phyloP scores from a whole-genome alignment of 2,113 vertebrate species.

The Microtus montanus region DNA sequence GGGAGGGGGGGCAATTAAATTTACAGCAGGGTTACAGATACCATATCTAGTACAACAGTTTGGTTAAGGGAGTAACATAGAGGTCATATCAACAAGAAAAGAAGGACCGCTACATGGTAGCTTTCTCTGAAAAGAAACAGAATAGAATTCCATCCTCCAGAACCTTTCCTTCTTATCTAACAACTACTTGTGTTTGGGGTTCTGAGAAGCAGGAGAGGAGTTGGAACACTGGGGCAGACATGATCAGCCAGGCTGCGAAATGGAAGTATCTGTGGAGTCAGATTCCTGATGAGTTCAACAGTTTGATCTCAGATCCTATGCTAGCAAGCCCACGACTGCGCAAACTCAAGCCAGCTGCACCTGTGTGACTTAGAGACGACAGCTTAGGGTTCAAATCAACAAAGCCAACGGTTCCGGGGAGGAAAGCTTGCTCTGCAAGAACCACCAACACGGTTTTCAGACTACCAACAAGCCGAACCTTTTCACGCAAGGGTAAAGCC shows the following conservation, averaged over 20 bases:
- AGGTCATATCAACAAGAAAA: slow-evolving; percentile 73
- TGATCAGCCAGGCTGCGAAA: slow-evolving; percentile 14
- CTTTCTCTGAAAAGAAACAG: slow-evolving; percentile 56
- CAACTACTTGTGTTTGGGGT: slow-evolving; percentile 62
- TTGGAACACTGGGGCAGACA: slow-evolving; percentile 18
- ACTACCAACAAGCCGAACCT: neutral
- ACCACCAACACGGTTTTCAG: neutral
- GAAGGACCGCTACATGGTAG: slow-evolving; percentile 48
- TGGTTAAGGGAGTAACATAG: slow-evolving; percentile 57
- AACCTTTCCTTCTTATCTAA: slow-evolving; percentile 68
- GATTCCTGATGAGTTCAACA: slow-evolving; percentile 30
- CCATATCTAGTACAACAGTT: slow-evolving; percentile 64
- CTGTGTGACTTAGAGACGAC: neutral
- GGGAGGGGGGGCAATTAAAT: slow-evolving; percentile 59
- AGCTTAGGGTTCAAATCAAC: neutral
- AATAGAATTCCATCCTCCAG: slow-evolving; percentile 57
- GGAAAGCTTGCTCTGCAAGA: neutral
- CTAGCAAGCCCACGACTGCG: neutral
- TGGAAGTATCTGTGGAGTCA: slow-evolving; percentile 18
- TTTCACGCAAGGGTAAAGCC: slow-evolving; percentile 35
- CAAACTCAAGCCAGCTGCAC: neutral
- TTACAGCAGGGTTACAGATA: slow-evolving; percentile 67
- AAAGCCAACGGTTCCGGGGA: neutral
- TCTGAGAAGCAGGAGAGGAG: neutral
- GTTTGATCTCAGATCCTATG: slow-evolving; percentile 38